Evolutionary conservation across 2,113 vertebrate species (phyloP), one percentile per base, ranked within the genome.

Genomic region (Australoheros scitulus): DNA sequence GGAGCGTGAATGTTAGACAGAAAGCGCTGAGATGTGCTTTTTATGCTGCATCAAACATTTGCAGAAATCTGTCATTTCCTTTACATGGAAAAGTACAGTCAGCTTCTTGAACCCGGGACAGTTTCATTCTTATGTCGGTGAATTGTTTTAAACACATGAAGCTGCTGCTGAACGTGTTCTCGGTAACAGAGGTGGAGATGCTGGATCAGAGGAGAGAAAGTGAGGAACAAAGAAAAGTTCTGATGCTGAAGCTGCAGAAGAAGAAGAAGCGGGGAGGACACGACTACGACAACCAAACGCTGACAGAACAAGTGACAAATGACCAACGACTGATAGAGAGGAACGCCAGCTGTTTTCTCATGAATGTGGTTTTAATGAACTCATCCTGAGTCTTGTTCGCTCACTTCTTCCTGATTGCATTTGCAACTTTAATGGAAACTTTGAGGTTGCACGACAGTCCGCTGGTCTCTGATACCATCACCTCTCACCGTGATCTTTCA

Each of bases 391-490:
- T 65, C 13, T 38, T 3, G 10, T 41, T 50, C 64, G 7, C 22
- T 26, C 1, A 0, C 22, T 43, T 68, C 17, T 47, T 14, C 50
- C 15, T 43, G 41, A 43, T 43, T 43, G 41, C 41, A 43, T 43
- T 43, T 43, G 3, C 41, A 43, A 43, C 41, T 11, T 11, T 0
- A 29, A 0, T 68, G 15, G 41, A 7, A 26, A 50, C 64, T 50
- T 50, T 50, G 38, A 65, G 26, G 38, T 47, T 65, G 41, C 24
- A n/a, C 43, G 63, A 65, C 0, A 0, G 43, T 43, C 43, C n/a
- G 0, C 63, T 9, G 11, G 41, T 11, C 10, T 10, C 38, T 7
- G 64, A 26, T 1, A 26, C 15, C 0, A 0, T 43, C 11, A 36
- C 22, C 0, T 68, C 64, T 26, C 6, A 0, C 11, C 11, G 38